A percentile compares a stretch with the other conserved stretches of the same genome.
phyloP scores from a whole-genome alignment of 2,888 invertebrate species.

The Caenorhabditis drosophilae region DNA sequence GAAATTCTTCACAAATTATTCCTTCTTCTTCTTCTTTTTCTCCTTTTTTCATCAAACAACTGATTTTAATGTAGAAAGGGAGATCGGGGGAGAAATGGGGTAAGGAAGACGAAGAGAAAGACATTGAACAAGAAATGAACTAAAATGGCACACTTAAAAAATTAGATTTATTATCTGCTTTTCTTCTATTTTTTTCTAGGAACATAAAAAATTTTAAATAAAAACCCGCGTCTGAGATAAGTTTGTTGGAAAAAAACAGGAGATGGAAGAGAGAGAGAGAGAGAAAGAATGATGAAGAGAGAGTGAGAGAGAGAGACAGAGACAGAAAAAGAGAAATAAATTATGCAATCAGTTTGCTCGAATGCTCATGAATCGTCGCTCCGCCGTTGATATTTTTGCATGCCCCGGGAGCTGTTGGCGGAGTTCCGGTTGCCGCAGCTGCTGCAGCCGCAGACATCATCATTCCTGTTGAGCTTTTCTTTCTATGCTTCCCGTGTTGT shows the following conservation, averaged over 20 bases:
- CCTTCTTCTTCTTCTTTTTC: no score
- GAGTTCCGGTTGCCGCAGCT: neutral
- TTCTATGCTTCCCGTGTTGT: conserved; percentile 45
- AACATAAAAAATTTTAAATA: neutral
- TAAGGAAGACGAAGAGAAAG: neutral
- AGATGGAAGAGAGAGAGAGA: no score
- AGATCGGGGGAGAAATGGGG: no score
- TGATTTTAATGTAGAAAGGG: no score
- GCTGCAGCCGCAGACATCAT: no score
- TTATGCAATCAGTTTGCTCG: conserved; percentile 40
- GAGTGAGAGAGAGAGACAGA: no score
- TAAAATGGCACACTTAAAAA: neutral
- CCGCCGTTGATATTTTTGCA: conserved; percentile 43
- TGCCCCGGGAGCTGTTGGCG: conserved; percentile 7
- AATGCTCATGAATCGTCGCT: conserved; percentile 32
- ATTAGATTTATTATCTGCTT: neutral
- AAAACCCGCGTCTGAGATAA: neutral
- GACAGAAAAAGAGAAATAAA: neutral
- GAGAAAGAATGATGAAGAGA: no score
- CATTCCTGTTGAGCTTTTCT: conserved; percentile 52
- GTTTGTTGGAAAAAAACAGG: no score
- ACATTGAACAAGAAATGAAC: neutral
- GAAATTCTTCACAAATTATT: no score
- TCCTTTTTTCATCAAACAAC: no score
- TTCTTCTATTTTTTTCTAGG: neutral